phyloP scores from a whole-genome alignment of 2,113 vertebrate species.

The Siphamia tubifer region DNA sequence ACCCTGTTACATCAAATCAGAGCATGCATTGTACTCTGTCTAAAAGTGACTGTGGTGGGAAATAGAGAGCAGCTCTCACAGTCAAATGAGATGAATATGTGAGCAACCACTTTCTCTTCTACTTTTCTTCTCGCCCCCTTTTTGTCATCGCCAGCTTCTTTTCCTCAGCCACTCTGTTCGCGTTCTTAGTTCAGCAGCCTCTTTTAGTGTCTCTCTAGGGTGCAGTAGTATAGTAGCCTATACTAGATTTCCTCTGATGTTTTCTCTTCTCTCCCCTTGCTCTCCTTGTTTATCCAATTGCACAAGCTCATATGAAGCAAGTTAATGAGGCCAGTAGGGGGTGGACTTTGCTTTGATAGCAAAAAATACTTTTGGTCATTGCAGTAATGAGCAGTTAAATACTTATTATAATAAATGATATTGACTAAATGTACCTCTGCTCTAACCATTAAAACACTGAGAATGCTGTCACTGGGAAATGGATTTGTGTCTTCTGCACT shows the following conservation, averaged over 20 bases:
- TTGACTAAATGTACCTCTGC: background rate
- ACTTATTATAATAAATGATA: background rate
- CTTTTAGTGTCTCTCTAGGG: conserved; percentile 35
- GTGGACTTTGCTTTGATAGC: conserved; percentile 22
- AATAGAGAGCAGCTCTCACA: background rate
- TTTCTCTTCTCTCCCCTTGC: conserved; percentile 19
- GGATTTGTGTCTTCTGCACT: background rate
- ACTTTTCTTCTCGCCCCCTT: background rate
- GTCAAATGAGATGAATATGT: conserved; percentile 7
- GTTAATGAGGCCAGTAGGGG: conserved; percentile 49
- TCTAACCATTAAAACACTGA: background rate
- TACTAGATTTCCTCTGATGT: conserved; percentile 31
- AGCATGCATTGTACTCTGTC: background rate
- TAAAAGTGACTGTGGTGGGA: background rate
- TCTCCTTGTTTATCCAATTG: conserved; percentile 32
- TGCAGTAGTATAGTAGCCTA: conserved; percentile 24
- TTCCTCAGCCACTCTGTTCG: conserved; percentile 8
- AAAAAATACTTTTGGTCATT: background rate
- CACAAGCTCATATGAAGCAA: conserved; percentile 31
- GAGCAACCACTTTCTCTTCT: background rate
- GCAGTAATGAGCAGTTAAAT: conserved; percentile 14
- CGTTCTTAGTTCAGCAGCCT: conserved; percentile 27
- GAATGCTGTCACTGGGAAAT: background rate
- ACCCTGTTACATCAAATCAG: conserved; percentile 27
- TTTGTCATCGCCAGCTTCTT: conserved; percentile 31